phyloP scores from a whole-genome alignment of 2,113 vertebrate species.

The Tricholaema leucomelas region DNA sequence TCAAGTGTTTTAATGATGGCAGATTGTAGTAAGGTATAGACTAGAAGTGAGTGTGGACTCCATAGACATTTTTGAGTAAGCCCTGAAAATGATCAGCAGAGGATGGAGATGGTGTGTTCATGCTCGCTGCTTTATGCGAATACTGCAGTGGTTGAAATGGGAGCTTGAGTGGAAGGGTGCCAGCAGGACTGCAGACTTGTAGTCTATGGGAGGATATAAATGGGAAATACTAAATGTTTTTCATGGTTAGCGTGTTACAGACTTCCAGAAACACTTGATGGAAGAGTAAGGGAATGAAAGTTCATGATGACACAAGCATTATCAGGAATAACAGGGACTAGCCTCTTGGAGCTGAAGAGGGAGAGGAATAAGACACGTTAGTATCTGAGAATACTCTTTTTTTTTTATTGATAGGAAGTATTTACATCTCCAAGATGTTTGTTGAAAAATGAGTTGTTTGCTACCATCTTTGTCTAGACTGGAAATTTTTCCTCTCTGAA shows the following conservation, averaged over 20 bases:
- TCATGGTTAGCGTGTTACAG: not conserved
- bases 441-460: not conserved
- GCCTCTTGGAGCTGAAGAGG: not conserved
- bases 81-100: not conserved
- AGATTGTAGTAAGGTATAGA: not conserved
- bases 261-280: not conserved
- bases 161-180: not conserved
- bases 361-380: not conserved
- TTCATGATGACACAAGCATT: not conserved
- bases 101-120: not conserved
- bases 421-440: not conserved
- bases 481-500: not conserved
- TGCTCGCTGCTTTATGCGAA: not conserved
- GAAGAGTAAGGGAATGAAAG: not conserved
- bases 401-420: not conserved
- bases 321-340: not conserved
- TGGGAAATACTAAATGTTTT: not conserved
- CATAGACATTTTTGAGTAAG: not conserved
- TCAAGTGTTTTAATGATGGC: not conserved
- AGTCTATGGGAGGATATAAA: not conserved
- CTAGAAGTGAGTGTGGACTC: not conserved
- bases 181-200: not conserved
- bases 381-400: not conserved
- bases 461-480: not conserved
- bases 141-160: not conserved